Percentiles rank a stretch among this genome's conserved stretches.
phyloP scores from a whole-genome alignment of 2,113 vertebrate species.

The Tychaedon coryphoeus region DNA sequence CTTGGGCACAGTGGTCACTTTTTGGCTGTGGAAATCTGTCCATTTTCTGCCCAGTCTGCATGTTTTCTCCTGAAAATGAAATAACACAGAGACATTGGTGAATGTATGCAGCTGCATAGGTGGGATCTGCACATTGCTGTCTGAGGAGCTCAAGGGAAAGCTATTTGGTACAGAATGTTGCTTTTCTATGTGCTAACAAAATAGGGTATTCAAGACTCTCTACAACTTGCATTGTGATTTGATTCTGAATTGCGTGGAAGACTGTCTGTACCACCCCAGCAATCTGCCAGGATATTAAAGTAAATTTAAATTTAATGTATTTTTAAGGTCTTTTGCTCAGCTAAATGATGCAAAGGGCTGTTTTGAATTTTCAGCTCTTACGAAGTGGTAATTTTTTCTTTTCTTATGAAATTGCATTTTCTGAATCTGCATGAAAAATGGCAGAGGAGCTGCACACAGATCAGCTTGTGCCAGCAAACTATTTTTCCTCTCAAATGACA shows the following conservation, averaged over 20 bases:
- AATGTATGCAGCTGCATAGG: background rate
- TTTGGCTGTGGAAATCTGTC: background rate
- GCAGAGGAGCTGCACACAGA: background rate
- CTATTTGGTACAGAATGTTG: background rate
- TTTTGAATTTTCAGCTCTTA: background rate
- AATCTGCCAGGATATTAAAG: background rate
- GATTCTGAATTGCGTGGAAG: background rate
- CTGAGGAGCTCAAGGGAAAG: background rate
- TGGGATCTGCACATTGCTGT: background rate
- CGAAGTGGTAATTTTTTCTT: background rate
- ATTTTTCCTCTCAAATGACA: constrained; percentile 25
- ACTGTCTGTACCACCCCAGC: background rate
- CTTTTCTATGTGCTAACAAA: background rate
- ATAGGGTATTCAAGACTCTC: background rate
- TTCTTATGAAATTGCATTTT: constrained; percentile 22
- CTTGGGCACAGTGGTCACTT: background rate
- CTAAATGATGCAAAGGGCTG: background rate
- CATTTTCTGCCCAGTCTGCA: background rate
- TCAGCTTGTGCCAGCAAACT: constrained; percentile 8
- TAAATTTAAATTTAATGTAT: constrained; percentile 19
- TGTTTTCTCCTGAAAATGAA: background rate
- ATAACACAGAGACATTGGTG: background rate
- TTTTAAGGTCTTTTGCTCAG: constrained; percentile 20
- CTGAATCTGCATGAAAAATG: constrained; percentile 51
- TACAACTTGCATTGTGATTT: background rate